Evolutionary conservation across 2,888 invertebrate genomes (phyloP), one percentile per base, ranked within the genome.

Genomic region (Flabesymbios commensalis): DNA sequence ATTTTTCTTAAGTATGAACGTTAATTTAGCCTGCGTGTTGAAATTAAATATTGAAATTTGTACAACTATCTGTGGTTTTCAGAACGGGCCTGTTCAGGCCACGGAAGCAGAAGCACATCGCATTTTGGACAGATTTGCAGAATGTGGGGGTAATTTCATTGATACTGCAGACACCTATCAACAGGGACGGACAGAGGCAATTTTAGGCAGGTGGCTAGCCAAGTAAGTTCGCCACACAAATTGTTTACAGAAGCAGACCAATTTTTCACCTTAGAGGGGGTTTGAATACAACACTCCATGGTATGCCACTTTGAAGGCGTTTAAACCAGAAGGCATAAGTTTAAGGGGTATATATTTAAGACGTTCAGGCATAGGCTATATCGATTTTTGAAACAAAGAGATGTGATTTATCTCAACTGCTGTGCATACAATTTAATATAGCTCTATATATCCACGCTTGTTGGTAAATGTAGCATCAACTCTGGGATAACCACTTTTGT

Each of bases 121-220:
- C 29, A 65, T 79, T 14, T 63, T 79, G 53, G 75, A 79, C 55
- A 67, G 72, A 14, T 79, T 67, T 63, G 72, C 69, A 4, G 71
- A 75, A 52, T 68, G 72, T 42, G 79, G 79, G 14, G 79, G 79
- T 1, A 79, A 79, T 68, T 78, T 78, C 57, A 60, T 79, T 10
- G 79, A 78, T 65, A 78, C 79, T 3, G 79, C 79, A 4, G 71
- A 80, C 49, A 57, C 75, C 2, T 79, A 78, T 53, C 65, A 70
- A 3, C 47, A 17, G 7, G 77, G 77, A 0, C 32, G 54, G 17
- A 75, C 78, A 0, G 79, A 79, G 61, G 57, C 63, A 19, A 72
- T 78, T 24, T 62, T 79, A 17, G 79, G 79, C n/a, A 68, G 63
- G 7, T 79, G 79, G 79, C 64, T 79, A 7, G 54, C 29, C 32